Evolutionary conservation across 2,113 vertebrate species (phyloP), one percentile per base, ranked within the genome.

Genomic region (Syngnathus floridae): DNA sequence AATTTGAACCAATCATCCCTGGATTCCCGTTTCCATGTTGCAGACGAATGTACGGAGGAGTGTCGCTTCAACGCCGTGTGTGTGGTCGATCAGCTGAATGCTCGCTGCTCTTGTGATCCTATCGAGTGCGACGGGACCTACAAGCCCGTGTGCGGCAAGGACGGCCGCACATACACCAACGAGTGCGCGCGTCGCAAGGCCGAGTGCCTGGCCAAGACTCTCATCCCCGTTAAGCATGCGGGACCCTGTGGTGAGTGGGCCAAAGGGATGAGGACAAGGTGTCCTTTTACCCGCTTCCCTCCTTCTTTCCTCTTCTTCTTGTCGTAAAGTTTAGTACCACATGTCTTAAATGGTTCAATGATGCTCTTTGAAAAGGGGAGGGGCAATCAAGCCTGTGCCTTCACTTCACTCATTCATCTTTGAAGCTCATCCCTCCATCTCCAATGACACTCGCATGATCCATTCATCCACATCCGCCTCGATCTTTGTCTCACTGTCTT

Each of bases 201-300:
- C 0, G 97, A 99, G 86, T 99, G 97, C 73, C 86, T 36, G 35
- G 89, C 83, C 71, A 91, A 88, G 67, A 79, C 71, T 0, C 67
- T 75, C 81, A 89, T 99, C 71, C 88, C 90, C 0, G 38, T 89
- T 62, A 91, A 89, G 57, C 93, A 94, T 78, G 84, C 63, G 0
- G 97, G 97, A 78, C 94, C 91, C 64, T 99, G 97, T 84, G 96
- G 96, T 98, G 90, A 96, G 96, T 92, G 40, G 41, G 70, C 37
- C 61, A 26, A 7, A 43, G 19, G 35, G 21, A n/a, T 19, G 37
- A 26, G 17, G 7, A 17, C 31, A 14, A 38, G 26, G n/a, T 56
- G 26, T 56, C 58, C 69, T 70, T 46, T 43, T 52, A 13, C 22
- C 49, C 16, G 21, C 35, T 37, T 72, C 21, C 21, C 35, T 64